A percentile compares a stretch with the other conserved stretches of the same genome.
Evolutionary conservation across 2,888 invertebrate genomes (phyloP).

Genomic region (Metacarcinus magister): DNA sequence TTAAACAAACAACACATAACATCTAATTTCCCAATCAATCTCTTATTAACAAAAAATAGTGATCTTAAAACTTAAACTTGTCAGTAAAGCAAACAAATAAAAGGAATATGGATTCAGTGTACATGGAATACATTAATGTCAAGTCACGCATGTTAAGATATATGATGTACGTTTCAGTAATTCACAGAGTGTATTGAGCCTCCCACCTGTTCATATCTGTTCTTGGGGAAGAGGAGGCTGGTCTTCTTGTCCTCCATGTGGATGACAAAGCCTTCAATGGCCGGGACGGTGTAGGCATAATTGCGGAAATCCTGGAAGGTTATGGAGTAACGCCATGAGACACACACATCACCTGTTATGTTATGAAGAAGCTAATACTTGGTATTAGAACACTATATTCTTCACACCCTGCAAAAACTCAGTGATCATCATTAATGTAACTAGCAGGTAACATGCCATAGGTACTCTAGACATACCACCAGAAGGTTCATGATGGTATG

Average conservation of each 20-base stretch:
- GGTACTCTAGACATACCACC: constrained; percentile 86
- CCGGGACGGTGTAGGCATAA: constrained; percentile 91
- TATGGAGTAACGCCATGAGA: not conserved
- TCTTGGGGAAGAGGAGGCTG: constrained; percentile 90
- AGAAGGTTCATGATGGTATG: constrained; percentile 94
- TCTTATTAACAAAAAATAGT: not conserved
- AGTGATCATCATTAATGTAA: not conserved
- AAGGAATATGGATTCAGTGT: not conserved
- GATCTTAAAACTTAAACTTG: not conserved
- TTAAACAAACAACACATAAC: not conserved
- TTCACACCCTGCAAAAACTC: not conserved
- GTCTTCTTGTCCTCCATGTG: constrained; percentile 93
- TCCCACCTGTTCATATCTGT: constrained; percentile 89
- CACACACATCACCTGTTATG: not conserved
- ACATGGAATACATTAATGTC: not conserved
- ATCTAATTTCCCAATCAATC: not conserved
- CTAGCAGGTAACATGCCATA: not conserved
- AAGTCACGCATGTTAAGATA: not conserved
- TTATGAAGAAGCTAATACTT: not conserved
- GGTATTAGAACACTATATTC: not conserved
- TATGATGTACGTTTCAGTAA: not conserved
- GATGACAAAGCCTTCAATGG: constrained; percentile 90
- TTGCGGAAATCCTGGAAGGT: constrained; percentile 90
- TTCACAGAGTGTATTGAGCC: not conserved
- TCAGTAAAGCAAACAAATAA: not conserved